Percentiles rank a stretch among this genome's conserved stretches.
These are phyloP conservation scores for Orestias chungarensis DNA, from an alignment of 2,797 vertebrate species.

Conservation along the genomic window DNA sequence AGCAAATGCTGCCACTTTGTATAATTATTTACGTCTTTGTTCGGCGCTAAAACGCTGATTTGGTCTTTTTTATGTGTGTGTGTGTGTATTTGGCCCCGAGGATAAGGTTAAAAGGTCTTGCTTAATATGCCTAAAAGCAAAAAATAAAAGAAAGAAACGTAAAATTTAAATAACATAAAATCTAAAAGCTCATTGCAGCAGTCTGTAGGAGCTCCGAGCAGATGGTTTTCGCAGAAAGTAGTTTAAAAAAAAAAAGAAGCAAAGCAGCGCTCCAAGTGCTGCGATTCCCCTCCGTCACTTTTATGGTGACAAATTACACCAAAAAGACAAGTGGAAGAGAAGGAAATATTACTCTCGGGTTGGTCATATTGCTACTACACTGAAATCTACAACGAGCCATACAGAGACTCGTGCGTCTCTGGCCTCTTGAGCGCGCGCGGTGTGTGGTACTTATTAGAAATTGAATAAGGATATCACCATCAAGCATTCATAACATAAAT, in stretches of 20 bases:
- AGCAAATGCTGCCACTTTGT: conserved; percentile 59
- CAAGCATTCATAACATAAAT: conserved; percentile 75
- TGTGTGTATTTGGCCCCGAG: conserved; percentile 59
- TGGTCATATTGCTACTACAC: conserved; percentile 64
- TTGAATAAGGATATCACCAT: conserved; percentile 78
- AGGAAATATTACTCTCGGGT: conserved; percentile 74
- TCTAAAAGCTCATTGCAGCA: conserved; percentile 35
- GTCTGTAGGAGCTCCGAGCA: conserved; percentile 40
- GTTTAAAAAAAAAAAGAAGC: conserved; percentile 60
- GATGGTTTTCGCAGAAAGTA: conserved; percentile 68
- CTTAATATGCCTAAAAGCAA: conserved; percentile 18
- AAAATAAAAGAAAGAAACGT: neutral
- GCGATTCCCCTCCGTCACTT: conserved; percentile 73
- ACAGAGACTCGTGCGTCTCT: conserved; percentile 34
- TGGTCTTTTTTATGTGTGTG: conserved; percentile 61
- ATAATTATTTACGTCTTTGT: conserved; percentile 95
- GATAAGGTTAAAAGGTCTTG: conserved; percentile 71
- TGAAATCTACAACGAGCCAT: conserved; percentile 57
- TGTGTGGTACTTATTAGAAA: conserved; percentile 74
- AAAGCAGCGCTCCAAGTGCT: conserved; percentile 71
- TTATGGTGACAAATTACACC: conserved; percentile 79
- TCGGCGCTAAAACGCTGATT: conserved; percentile 89
- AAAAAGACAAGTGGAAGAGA: conserved; percentile 76
- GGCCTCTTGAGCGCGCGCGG: conserved; percentile 52
- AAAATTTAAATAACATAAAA: conserved; percentile 38